These are phyloP conservation scores for Diachrysia chrysitis DNA, from an alignment of 2,888 invertebrate species.

Conservation along the genomic window DNA sequence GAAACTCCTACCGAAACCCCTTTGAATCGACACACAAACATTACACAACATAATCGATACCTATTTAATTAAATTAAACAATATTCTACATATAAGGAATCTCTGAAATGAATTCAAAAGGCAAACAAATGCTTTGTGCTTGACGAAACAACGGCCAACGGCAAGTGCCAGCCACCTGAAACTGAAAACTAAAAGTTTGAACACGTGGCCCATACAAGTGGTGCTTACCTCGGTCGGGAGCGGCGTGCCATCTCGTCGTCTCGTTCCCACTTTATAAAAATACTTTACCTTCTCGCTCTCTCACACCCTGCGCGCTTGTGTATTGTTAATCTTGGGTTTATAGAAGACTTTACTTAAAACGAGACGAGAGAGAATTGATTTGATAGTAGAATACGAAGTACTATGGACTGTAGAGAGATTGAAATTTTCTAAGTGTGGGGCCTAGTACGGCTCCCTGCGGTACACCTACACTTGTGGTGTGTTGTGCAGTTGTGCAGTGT, in stretches of 20 bases:
- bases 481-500: constrained; percentile 64
- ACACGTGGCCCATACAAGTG: constrained; percentile 83
- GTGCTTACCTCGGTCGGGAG: constrained; percentile 85
- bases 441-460: constrained; percentile 60
- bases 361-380: constrained; percentile 49
- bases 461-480: constrained; percentile 61
- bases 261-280: constrained; percentile 87
- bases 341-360: constrained; percentile 46
- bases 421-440: constrained; percentile 40
- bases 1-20: constrained; percentile 32
- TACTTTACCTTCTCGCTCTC: constrained; percentile 84
- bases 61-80: constrained; percentile 31
- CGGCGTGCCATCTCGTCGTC: constrained; percentile 83
- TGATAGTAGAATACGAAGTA: constrained; percentile 28
- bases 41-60: constrained; percentile 41
- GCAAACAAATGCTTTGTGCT: constrained; percentile 53
- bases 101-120: constrained; percentile 41
- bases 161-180: constrained; percentile 67
- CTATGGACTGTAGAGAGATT: constrained; percentile 35
- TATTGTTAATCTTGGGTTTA: constrained; percentile 61
- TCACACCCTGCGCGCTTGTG: constrained; percentile 80
- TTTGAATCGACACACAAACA: constrained; percentile 41
- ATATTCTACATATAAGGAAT: constrained; percentile 44
- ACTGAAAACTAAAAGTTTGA: constrained; percentile 74
- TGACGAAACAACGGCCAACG: constrained; percentile 58